These are phyloP conservation scores for Drosophila busckii DNA, from an alignment of 1,140 invertebrate species.

Conservation along the genomic window DNA sequence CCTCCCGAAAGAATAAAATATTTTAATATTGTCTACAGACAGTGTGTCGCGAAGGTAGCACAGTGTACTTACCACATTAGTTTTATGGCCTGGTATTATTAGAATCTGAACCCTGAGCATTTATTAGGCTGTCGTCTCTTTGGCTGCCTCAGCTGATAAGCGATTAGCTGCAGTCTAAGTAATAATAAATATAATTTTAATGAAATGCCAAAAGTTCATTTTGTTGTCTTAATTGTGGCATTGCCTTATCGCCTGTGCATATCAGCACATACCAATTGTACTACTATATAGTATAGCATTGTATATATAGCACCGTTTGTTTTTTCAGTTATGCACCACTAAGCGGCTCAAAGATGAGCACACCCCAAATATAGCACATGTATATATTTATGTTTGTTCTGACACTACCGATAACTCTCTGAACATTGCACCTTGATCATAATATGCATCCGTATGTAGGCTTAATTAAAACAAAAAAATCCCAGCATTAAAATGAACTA, in stretches of 20 bases:
- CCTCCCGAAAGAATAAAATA: slow-evolving; percentile 6
- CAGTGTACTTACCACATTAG: slow-evolving; percentile 33
- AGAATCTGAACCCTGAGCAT: slow-evolving; percentile 26
- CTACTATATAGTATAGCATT: no score
- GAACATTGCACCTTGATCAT: no score
- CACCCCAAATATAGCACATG: no score
- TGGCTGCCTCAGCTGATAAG: slow-evolving; percentile 47
- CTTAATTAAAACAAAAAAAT: no score
- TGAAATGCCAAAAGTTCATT: slow-evolving; percentile 52
- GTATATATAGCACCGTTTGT: no score
- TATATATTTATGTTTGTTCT: no score
- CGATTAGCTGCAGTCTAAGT: slow-evolving; percentile 36
- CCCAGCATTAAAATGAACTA: no score
- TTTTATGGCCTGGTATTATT: slow-evolving; percentile 57
- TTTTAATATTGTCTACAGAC: slow-evolving; percentile 28
- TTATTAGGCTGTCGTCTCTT: slow-evolving; percentile 8
- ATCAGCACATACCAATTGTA: no score
- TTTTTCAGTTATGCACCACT: no score
- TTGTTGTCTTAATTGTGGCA: neutral
- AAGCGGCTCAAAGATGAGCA: no score
- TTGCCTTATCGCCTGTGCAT: slow-evolving; percentile 32
- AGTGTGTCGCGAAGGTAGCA: slow-evolving; percentile 52
- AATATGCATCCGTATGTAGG: no score
- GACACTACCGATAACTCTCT: no score
- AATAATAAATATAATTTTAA: slow-evolving; percentile 66